Evolutionary conservation across 2,113 vertebrate genomes (phyloP), one percentile per base, ranked within the genome.

Genomic region (Pandion haliaetus): DNA sequence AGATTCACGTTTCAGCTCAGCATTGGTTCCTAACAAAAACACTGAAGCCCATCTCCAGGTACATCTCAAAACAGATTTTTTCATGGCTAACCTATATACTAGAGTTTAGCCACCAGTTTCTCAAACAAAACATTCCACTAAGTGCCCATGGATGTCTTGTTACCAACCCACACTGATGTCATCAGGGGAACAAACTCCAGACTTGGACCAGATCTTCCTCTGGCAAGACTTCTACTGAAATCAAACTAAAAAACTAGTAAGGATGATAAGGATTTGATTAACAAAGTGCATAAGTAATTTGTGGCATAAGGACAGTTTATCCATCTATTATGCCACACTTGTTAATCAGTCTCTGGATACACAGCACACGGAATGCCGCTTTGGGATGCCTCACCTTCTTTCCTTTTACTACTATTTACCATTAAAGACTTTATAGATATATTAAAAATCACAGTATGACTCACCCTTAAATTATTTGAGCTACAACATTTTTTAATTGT

Each of bases 391-490:
- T 71, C 45, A 73, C 9, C 45, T 66, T 26, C 45, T 73, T 88
- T 69, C 40, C 40, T 81, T 88, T 40, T 73, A 70, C 40, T 63
- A 38, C 14, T 42, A 23, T 17, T 58, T 66, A 31, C 19, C 66
- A 50, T 34, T 79, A 32, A 77, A 42, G 19, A 47, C 3, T 58
- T 84, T 7, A 62, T n/a, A 36, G 21, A 55, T 10, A 8, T 23
- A 38, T 74, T 71, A 36, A 63, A 88, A 45, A 58, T 34, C n/a
- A 44, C 18, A 16, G 5, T 47, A 40, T 44, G 36, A 95, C 99
- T 98, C 97, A 99, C 99, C 98, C 97, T 97, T 82, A 96, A 71
- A 32, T 98, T 98, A 8, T 98, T 98, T 6, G 98, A 95, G 86
- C 94, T 97, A 93, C 98, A 98, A 93, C 97, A 98, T 59, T 98